Conservation (phyloP, 2,888 invertebrate species). For the Nephrocerus scutellatus region DNA sequence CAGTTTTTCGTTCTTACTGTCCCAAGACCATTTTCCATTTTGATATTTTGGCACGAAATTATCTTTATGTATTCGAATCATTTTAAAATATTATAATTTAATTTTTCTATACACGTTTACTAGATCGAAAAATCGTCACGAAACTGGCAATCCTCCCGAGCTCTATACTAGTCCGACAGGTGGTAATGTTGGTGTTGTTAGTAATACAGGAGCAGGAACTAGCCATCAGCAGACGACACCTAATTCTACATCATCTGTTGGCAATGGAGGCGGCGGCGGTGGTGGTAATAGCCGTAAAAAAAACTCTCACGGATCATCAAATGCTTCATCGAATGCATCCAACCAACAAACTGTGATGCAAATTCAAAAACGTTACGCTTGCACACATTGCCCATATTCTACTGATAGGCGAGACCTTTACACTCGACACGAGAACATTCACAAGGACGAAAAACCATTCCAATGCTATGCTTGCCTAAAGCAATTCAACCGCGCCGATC, state of each 20-base stretch:
- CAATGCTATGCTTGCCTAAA: slow-evolving; percentile 89
- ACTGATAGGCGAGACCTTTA: slow-evolving; percentile 86
- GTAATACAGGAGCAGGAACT: slow-evolving; percentile 7
- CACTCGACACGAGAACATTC: slow-evolving; percentile 88
- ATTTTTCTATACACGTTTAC: slow-evolving; percentile 8
- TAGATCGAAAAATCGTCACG: slow-evolving; percentile 42
- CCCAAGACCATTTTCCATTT: slow-evolving; percentile 40
- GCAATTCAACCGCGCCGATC: slow-evolving; percentile 89
- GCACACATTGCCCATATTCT: slow-evolving; percentile 82
- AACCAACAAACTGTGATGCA: slow-evolving; percentile 39
- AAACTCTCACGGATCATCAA: slow-evolving; percentile 24
- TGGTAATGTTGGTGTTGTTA: slow-evolving; percentile 26
- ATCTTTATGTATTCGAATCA: slow-evolving; percentile 35
- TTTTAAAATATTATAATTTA: slow-evolving; percentile 15
- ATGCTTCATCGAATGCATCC: slow-evolving; percentile 26
- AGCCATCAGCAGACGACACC: slow-evolving; percentile 34
- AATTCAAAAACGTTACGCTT: slow-evolving; percentile 69
- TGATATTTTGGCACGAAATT: slow-evolving; percentile 32
- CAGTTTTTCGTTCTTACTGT: slow-evolving; percentile 26
- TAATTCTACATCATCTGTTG: slow-evolving; percentile 30
- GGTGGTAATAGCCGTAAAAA: slow-evolving; percentile 31
- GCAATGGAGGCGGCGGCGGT: slow-evolving; percentile 22
- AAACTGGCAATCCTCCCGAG: slow-evolving; percentile 22
- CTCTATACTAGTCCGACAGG: slow-evolving; percentile 41
- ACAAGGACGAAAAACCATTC: slow-evolving; percentile 88